These are phyloP conservation scores for Oncorhynchus masou DNA, from an alignment of 2,113 vertebrate species.

Conservation along the genomic window DNA sequence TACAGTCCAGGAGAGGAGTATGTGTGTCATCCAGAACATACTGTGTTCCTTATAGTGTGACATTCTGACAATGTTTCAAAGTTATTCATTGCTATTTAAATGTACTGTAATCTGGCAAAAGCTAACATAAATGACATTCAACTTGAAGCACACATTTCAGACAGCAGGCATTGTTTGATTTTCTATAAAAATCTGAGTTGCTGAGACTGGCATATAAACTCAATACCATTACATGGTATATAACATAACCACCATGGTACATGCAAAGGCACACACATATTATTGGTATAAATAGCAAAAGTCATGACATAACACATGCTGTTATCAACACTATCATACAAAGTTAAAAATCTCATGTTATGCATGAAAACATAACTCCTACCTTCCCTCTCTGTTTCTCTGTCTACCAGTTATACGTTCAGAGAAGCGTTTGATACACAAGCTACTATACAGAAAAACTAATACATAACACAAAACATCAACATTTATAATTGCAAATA, in stretches of 20 bases:
- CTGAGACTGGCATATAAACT: neutral
- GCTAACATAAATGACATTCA: neutral
- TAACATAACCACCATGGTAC: slow-evolving; percentile 9
- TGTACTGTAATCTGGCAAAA: slow-evolving; percentile 22
- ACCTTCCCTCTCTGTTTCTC: neutral
- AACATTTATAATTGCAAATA: neutral
- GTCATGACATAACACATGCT: neutral
- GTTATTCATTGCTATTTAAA: slow-evolving; percentile 7
- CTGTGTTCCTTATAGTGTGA: slow-evolving; percentile 17
- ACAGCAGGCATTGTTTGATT: neutral
- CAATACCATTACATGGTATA: slow-evolving; percentile 10
- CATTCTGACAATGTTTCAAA: neutral
- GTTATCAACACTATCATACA: neutral
- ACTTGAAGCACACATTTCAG: neutral
- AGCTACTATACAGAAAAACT: too few species aligned
- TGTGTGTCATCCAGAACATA: slow-evolving; percentile 17
- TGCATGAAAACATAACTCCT: neutral
- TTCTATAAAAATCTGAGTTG: neutral
- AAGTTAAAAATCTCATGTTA: neutral
- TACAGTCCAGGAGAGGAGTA: neutral
- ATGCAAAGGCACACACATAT: slow-evolving; percentile 19
- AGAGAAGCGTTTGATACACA: too few species aligned
- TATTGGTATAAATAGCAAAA: neutral
- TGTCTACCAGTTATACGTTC: too few species aligned
- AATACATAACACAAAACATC: neutral